phyloP scores from a whole-genome alignment of 2,888 invertebrate genomes.

The Drosophila helvetica region DNA sequence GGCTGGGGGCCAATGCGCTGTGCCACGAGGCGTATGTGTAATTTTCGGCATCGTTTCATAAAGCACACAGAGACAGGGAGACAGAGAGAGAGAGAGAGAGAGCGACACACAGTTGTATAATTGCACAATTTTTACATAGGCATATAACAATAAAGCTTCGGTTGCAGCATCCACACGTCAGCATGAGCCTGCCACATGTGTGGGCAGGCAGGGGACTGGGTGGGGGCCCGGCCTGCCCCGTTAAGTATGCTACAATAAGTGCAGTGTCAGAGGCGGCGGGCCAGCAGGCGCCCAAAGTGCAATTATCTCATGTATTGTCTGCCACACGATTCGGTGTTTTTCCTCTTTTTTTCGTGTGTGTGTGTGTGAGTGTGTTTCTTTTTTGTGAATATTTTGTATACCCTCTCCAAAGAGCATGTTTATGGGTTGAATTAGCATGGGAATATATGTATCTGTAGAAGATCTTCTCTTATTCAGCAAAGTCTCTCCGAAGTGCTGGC shows the following conservation, averaged over 20 bases:
- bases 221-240: conserved; percentile 39
- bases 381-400: conserved; percentile 26
- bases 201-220: conserved; percentile 4
- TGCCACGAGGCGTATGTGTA: conserved; percentile 79
- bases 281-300: conserved; percentile 75
- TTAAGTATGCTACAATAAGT: conserved; percentile 80
- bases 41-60: conserved; percentile 79
- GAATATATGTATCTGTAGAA: background rate
- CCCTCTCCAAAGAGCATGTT: background rate
- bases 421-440: background rate
- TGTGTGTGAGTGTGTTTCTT: conserved; percentile 8
- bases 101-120: conserved; percentile 21
- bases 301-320: conserved; percentile 80
- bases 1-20: conserved; percentile 58
- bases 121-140: conserved; percentile 79
- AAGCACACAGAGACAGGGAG: conserved; percentile 54
- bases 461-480: background rate
- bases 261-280: conserved; percentile 74
- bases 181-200: conserved; percentile 14
- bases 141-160: conserved; percentile 73
- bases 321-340: conserved; percentile 53
- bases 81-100: background rate
- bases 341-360: conserved; percentile 2
- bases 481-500: fast-evolving
- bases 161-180: conserved; percentile 47